A percentile compares a stretch with the other conserved stretches of the same genome.
Conservation (phyloP, 2,888 invertebrate genomes). For the Cistogaster globosa region DNA sequence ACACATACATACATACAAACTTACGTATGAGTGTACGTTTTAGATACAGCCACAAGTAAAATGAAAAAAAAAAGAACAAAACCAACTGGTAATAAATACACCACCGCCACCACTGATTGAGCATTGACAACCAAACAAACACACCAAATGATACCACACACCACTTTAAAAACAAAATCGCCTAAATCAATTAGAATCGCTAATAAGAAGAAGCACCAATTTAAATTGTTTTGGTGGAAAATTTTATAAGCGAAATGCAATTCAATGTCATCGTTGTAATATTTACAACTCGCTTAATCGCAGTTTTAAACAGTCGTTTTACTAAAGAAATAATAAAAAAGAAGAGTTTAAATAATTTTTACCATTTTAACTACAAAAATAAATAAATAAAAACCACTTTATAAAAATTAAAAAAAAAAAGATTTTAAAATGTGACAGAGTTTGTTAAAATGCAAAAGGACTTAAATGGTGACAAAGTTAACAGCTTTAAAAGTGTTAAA, state of each 20-base stretch:
- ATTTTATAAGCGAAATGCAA: no score
- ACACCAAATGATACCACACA: slow-evolving; percentile 16
- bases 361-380: no score
- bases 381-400: no score
- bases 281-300: no score
- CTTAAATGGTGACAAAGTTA: slow-evolving; percentile 46
- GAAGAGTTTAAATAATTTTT: no score
- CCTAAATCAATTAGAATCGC: slow-evolving; percentile 49
- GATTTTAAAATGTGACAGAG: background rate
- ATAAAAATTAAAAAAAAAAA: background rate
- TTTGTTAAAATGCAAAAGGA: slow-evolving; percentile 14
- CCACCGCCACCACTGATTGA: slow-evolving; percentile 42
- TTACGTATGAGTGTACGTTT: background rate
- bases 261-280: no score
- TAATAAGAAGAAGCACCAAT: background rate
- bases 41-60: background rate
- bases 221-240: background rate
- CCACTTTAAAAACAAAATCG: background rate
- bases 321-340: no score
- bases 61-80: background rate
- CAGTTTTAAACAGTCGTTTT: no score
- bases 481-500: slow-evolving; percentile 35
- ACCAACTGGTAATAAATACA: slow-evolving; percentile 37
- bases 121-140: slow-evolving; percentile 15
- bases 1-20: no score